Conservation (phyloP, 2,113 vertebrate genomes). For the Clarias gariepinus region DNA sequence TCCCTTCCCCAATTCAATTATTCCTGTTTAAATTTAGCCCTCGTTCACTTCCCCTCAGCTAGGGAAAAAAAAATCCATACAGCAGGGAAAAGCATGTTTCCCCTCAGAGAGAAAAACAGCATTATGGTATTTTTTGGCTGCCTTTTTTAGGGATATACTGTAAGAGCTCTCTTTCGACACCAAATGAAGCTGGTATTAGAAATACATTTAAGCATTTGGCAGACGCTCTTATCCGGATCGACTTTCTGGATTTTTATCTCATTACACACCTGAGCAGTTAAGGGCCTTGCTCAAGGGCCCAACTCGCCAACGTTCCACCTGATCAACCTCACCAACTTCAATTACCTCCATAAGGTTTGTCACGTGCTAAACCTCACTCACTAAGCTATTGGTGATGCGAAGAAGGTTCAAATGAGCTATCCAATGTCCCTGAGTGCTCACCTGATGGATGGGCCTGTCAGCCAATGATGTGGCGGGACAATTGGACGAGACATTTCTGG, state of each 20-base stretch:
- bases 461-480: constrained; percentile 54
- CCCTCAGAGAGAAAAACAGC: not conserved
- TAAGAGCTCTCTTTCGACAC: not conserved
- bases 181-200: not conserved
- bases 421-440: constrained; percentile 47
- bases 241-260: too few relatives aligned
- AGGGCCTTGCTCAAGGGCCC: too few relatives aligned
- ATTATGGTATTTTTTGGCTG: not conserved
- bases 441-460: constrained; percentile 56
- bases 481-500: constrained; percentile 54
- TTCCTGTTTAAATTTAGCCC: constrained; percentile 21
- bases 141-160: not conserved
- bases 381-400: not conserved
- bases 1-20: constrained; percentile 27
- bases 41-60: not conserved
- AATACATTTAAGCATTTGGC: too few relatives aligned
- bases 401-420: constrained; percentile 6
- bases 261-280: too few relatives aligned
- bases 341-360: not conserved
- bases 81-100: not conserved
- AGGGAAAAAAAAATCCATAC: constrained; percentile 26
- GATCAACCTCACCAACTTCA: not conserved
- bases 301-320: not conserved
- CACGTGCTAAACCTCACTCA: not conserved
- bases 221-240: too few relatives aligned